Base-by-base conservation (phyloP, 2,113 vertebrate species). In the Odobenus rosmarus region DNA sequence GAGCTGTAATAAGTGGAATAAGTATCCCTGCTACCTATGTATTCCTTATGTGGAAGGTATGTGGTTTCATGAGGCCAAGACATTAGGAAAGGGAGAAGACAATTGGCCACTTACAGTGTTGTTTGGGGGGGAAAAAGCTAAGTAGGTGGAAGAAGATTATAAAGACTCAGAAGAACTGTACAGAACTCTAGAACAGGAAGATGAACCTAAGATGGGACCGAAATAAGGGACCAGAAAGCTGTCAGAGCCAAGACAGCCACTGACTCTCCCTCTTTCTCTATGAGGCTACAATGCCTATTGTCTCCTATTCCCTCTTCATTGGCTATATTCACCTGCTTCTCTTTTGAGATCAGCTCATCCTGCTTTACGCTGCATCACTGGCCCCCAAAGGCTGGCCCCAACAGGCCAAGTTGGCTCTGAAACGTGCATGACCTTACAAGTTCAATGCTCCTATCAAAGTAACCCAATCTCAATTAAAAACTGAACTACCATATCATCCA, bases 141-240 rank as follows among this genome's bases (percentile, higher is more conserved):
- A 93, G 42, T 9, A 33, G 42, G 14, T 76, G 1, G 15, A 92
- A 33, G 90, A 42, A 33, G 77, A 67, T 57, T 74, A 67, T 14
- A 84, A 95, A 59, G 39, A 92, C 26, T 89, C 84, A 92, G 82
- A 76, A 69, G 62, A 96, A 81, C 28, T 46, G 21, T 46, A 85
- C 62, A 15, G 49, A 96, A 90, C 72, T 67, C 46, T 83, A 67
- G 86, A 89, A 80, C 49, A 85, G 79, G 64, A 94, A 96, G 7
- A 46, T 15, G 19, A 46, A 88, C 24, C 24, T 64, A 36, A 89
- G 53, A 62, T 4, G 13, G 46, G 49, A 88, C 61, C 82, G 91
- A 87, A 93, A 81, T 19, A 77, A 57, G 46, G 42, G 14, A 55
- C 31, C 33, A 46, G 74, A 95, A 72, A 86, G 24, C 14, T 61